Conservation (phyloP, 2,113 vertebrate genomes). For the Tauraco erythrolophus region DNA sequence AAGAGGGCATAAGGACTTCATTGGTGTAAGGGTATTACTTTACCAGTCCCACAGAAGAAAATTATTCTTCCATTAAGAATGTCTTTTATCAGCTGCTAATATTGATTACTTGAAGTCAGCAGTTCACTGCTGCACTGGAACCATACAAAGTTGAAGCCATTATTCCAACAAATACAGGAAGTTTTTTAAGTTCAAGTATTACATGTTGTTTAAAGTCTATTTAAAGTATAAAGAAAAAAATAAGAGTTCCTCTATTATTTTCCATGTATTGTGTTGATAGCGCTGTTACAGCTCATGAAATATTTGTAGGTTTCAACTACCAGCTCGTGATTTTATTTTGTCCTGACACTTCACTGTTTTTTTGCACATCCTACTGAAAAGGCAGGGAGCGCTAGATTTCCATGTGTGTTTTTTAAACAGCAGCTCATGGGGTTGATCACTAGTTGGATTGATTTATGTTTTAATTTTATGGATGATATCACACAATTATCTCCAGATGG, state of each 20-base stretch:
- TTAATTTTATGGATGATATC: slow-evolving; percentile 84
- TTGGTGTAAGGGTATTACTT: background rate
- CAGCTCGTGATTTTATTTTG: background rate
- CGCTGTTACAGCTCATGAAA: background rate
- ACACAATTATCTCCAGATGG: slow-evolving; percentile 85
- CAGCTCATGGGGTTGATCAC: slow-evolving; percentile 58
- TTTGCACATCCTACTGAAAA: slow-evolving; percentile 3
- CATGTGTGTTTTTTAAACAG: slow-evolving; percentile 27
- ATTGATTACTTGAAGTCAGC: background rate
- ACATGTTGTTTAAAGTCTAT: background rate
- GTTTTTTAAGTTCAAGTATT: background rate
- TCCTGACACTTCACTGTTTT: background rate
- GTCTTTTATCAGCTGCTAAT: background rate
- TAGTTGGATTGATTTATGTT: slow-evolving; percentile 80
- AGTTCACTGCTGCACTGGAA: background rate
- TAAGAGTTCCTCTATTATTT: background rate
- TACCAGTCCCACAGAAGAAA: background rate
- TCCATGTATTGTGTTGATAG: background rate
- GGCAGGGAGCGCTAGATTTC: slow-evolving; percentile 31
- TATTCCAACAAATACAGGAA: background rate
- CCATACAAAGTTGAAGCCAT: background rate
- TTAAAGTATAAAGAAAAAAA: background rate
- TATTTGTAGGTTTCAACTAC: background rate
- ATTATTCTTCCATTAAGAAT: background rate
- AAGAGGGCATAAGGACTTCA: background rate